These are phyloP conservation scores for Ariolimax columbianus DNA, from an alignment of 2,888 invertebrate genomes.

Conservation along the genomic window DNA sequence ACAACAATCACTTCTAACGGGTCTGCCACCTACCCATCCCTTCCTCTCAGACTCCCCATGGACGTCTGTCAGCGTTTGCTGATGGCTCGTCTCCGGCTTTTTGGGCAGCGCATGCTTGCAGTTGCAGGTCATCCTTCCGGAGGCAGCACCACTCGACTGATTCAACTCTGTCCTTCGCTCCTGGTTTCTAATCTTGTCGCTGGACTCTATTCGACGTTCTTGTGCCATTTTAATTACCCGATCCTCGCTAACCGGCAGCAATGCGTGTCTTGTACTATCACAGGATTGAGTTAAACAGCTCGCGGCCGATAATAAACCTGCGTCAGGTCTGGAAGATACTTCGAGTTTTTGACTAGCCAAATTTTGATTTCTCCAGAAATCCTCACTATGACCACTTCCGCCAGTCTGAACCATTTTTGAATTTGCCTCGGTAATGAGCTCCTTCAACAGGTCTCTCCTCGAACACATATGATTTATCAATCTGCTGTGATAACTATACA, in stretches of 20 bases:
- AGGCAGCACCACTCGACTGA: not conserved
- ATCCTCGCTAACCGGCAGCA: not conserved
- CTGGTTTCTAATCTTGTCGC: not conserved
- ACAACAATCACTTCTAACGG: not conserved
- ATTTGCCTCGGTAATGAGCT: not conserved
- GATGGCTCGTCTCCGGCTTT: not conserved
- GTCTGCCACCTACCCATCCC: constrained; percentile 42
- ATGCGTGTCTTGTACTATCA: not conserved
- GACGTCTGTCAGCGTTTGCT: constrained; percentile 42
- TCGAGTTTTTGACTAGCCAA: not conserved
- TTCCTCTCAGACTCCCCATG: constrained; percentile 42
- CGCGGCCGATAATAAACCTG: not conserved
- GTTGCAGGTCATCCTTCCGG: constrained; percentile 28
- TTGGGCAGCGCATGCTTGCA: constrained; percentile 27
- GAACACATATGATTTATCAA: too few species aligned
- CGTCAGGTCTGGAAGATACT: not conserved
- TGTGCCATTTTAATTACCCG: not conserved
- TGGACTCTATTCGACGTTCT: not conserved
- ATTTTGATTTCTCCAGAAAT: not conserved
- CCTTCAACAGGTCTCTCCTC: not conserved
- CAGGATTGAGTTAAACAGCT: not conserved
- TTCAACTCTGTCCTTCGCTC: not conserved
- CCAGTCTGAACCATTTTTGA: not conserved
- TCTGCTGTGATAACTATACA: too few species aligned
- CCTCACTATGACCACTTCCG: not conserved